Conservation (phyloP, 2,113 vertebrate genomes). For the Halichoeres trimaculatus region DNA sequence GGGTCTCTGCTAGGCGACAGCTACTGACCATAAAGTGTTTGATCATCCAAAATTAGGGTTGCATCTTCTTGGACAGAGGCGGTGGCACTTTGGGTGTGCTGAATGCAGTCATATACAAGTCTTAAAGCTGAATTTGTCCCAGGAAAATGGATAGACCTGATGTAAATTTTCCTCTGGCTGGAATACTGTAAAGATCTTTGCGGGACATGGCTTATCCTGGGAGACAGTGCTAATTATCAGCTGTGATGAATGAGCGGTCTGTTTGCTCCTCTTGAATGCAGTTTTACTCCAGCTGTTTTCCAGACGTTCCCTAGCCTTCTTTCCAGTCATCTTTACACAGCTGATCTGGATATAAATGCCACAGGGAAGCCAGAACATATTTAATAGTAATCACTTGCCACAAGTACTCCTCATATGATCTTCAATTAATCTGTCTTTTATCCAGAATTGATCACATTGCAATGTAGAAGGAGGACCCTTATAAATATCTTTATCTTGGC, state of each 20-base stretch:
- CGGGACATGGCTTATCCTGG: not conserved
- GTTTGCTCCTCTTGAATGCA: constrained; percentile 34
- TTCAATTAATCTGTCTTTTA: constrained; percentile 5
- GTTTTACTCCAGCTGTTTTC: constrained; percentile 65
- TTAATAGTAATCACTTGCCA: constrained; percentile 41
- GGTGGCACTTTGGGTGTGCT: not conserved
- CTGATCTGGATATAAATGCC: constrained; percentile 42
- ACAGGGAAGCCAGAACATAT: not conserved
- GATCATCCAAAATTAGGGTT: not conserved
- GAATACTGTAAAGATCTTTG: not conserved
- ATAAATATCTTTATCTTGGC: not conserved
- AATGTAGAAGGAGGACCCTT: not conserved
- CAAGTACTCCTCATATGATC: constrained; percentile 13
- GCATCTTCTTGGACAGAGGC: not conserved
- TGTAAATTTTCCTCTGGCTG: not conserved
- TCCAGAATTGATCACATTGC: not conserved
- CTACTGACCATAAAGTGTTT: constrained; percentile 8
- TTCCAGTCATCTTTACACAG: constrained; percentile 42
- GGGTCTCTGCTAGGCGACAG: constrained; percentile 22
- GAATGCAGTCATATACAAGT: not conserved
- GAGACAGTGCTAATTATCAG: constrained; percentile 22
- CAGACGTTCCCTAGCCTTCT: constrained; percentile 30
- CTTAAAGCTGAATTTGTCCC: not conserved
- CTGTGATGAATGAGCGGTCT: constrained; percentile 44
- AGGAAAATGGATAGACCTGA: not conserved